Base-by-base conservation (phyloP, 2,797 vertebrate genomes). In the Hephaestus fuliginosus region DNA sequence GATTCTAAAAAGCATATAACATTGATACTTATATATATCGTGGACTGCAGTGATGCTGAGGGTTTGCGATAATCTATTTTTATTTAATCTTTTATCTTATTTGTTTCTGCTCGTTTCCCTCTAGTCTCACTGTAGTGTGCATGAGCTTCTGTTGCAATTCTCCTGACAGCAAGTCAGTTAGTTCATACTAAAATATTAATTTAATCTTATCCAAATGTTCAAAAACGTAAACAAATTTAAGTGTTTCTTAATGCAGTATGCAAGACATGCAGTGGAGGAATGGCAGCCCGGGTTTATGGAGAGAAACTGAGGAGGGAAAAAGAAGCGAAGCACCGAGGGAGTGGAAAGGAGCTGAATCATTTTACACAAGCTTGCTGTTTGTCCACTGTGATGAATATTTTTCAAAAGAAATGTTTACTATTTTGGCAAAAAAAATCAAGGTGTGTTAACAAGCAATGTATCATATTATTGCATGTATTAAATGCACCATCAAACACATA, bases 101-200 rank as follows among this genome's bases (percentile, higher is more conserved):
- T 1, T 88, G 76, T 92, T 88, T 80, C 71, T 76, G 60, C 78
- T 78, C 43, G 65, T 79, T 90, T 76, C 70, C 57, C 60, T 60
- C n/a, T 36, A 25, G 71, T 79, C 84, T 78, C 60, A 41, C 53
- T 72, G 73, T 58, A 71, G 67, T 56, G 67, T 51, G 73, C 55
- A 53, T 36, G 71, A 68, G 68, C 61, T 71, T 83, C 84, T 79
- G 65, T 30, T 74, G 84, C 77, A 80, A 74, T 80, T 75, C 79
- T 88, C 81, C 68, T 82, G 87, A 89, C 86, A 87, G 86, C 70
- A 28, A 88, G 63, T 80, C 69, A 82, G 83, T 83, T 70, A 80
- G 64, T 85, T 85, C 60, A 74, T 53, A 74, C 70, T 90, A 46
- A 90, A 92, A 93, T 89, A 91, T 89, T 88, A 49, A 91, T 88